These are phyloP conservation scores for Drosophila busckii DNA, from an alignment of 1,140 invertebrate genomes.

Conservation along the genomic window DNA sequence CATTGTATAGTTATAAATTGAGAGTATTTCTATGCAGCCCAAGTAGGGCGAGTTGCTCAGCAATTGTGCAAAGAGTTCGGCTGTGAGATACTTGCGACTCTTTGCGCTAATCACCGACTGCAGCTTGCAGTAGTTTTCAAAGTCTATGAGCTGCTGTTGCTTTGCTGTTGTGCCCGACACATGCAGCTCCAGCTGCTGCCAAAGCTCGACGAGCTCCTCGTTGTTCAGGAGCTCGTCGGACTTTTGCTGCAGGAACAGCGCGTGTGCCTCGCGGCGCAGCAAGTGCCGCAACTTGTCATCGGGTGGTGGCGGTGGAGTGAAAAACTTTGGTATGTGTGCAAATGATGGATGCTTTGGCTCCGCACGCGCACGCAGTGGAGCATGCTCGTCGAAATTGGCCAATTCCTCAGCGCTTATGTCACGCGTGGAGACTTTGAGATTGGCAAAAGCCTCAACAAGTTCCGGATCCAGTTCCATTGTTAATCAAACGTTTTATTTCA, in stretches of 20 bases:
- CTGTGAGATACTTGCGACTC: slow-evolving; percentile 88
- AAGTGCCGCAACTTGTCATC: slow-evolving; percentile 88
- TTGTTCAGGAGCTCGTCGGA: slow-evolving; percentile 91
- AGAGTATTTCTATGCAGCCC: slow-evolving; percentile 87
- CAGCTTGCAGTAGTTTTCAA: slow-evolving; percentile 90
- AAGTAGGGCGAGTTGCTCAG: slow-evolving; percentile 88
- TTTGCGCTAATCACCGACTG: slow-evolving; percentile 84
- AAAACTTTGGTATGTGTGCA: slow-evolving; percentile 87
- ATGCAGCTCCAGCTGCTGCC: slow-evolving; percentile 89
- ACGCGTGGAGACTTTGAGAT: slow-evolving; percentile 24
- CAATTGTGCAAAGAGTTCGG: slow-evolving; percentile 91
- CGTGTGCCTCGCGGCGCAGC: slow-evolving; percentile 91
- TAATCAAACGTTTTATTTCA: too few relatives aligned
- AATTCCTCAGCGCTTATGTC: slow-evolving; percentile 21
- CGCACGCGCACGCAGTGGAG: slow-evolving; percentile 5
- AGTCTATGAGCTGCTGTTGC: slow-evolving; percentile 92
- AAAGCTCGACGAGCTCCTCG: slow-evolving; percentile 91
- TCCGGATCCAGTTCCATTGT: slow-evolving; percentile 52
- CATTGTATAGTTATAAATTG: slow-evolving; percentile 97
- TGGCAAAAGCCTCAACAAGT: slow-evolving; percentile 26
- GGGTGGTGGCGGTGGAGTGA: slow-evolving; percentile 86
- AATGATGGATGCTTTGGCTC: slow-evolving; percentile 42
- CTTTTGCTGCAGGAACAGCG: slow-evolving; percentile 90
- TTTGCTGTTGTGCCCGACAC: slow-evolving; percentile 84
- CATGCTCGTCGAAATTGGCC: slow-evolving; percentile 23